Evolutionary conservation across 2,113 vertebrate species (phyloP), one percentile per base, ranked within the genome.

Genomic region (Elephantulus edwardii): DNA sequence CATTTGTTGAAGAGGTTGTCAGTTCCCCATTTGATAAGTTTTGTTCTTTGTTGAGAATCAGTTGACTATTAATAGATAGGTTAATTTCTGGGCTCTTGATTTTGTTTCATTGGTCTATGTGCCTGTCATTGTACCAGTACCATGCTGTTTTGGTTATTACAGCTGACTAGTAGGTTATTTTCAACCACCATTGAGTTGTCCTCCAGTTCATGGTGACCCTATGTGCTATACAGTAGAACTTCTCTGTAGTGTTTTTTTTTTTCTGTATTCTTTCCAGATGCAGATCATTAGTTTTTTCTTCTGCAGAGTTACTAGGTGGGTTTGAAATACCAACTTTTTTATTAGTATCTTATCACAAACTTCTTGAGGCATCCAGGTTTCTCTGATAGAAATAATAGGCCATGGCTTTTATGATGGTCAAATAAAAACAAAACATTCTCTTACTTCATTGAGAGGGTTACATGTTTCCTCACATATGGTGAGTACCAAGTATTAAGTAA

Each of bases 341-440:
- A 16, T 35, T 8, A 35, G 64, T n/a, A 66, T 14, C n/a, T 66
- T 13, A 64, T 35, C 5, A 66, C 64, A 35, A 66, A 33, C 33
- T 66, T 13, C 64, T 66, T 19, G 16, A 7, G 5, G 3, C 64
- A 64, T 22, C 14, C n/a, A 35, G 64, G n/a, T 20, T 35, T 66
- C 33, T 66, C 30, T 77, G 13, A 68, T 74, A 84, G 5, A 28
- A 85, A 88, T 50, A 56, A 14, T 58, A 70, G 22, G 50, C 2
- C 81, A 74, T 62, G 74, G 54, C 64, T 72, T 81, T 56, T 6
- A 11, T n/a, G 24, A 24, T 44, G 60, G 66, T 72, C 38, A 81
- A n/a, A 91, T 64, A 30, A 88, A 91, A 82, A 62, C 8, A 44
- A 92, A 79, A 28, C 40, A 70, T 80, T 80, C 38, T 60, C 33